Conservation (phyloP, 1,140 invertebrate genomes). For the Zophobas morio region DNA sequence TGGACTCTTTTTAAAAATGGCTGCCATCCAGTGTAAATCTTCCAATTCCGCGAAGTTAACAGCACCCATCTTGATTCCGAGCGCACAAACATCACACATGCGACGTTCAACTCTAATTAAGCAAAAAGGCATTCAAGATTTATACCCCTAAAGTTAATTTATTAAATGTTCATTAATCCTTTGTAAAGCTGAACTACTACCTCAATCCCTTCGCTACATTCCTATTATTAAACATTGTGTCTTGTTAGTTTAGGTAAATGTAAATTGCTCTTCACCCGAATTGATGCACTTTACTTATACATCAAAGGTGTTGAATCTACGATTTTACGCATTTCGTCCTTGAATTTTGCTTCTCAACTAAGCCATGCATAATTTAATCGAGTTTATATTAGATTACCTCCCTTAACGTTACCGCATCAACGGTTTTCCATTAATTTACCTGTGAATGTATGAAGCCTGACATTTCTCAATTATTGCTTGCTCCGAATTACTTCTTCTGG, state of each 20-base stretch:
- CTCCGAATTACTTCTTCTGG: neutral
- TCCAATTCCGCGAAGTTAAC: too few relatives aligned
- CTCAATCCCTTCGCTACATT: neutral
- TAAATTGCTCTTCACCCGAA: conserved; percentile 8
- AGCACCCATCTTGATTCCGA: too few relatives aligned
- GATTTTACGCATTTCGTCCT: conserved; percentile 18
- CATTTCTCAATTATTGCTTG: conserved; percentile 5
- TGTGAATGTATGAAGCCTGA: neutral
- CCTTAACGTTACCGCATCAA: conserved; percentile 20
- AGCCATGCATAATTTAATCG: conserved; percentile 29
- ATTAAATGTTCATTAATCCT: neutral
- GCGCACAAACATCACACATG: too few relatives aligned
- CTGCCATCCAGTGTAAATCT: too few relatives aligned
- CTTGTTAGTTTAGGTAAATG: conserved; percentile 7
- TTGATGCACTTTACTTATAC: conserved; percentile 22
- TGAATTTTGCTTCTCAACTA: conserved; percentile 20
- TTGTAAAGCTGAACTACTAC: too few relatives aligned
- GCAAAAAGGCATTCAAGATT: too few relatives aligned
- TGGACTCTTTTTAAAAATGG: too few relatives aligned
- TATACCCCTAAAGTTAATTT: neutral
- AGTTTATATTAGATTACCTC: conserved; percentile 16
- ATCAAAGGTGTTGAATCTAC: conserved; percentile 16
- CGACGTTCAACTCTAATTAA: too few relatives aligned
- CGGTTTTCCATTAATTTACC: conserved; percentile 30
- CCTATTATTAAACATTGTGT: conserved; percentile 12